Percentiles rank a stretch among this genome's conserved stretches.
Evolutionary conservation across 2,888 invertebrate species (phyloP).

Genomic region (Ferrisia virgata): DNA sequence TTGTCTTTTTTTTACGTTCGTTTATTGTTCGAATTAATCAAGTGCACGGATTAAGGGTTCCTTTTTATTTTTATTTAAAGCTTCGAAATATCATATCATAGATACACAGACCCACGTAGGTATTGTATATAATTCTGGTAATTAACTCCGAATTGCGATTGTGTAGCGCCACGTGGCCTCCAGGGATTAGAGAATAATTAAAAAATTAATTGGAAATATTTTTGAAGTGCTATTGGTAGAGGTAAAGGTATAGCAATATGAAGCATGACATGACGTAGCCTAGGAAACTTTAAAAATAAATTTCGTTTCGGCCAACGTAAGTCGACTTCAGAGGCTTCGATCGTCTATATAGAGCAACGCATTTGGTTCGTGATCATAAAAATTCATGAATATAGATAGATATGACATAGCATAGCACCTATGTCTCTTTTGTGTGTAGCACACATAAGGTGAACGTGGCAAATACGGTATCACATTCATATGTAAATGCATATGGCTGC

Average conservation of each 20-base stretch:
- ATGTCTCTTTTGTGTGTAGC: too few species aligned
- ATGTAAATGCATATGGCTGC: not conserved
- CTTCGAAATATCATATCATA: not conserved
- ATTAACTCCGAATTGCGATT: not conserved
- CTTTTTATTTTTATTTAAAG: not conserved
- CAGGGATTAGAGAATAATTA: not conserved
- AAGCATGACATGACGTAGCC: not conserved
- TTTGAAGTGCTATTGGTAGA: not conserved
- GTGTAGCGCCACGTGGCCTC: not conserved
- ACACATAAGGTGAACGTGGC: not conserved
- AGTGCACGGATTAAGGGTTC: not conserved
- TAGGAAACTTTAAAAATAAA: not conserved
- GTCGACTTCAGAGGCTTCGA: too few species aligned
- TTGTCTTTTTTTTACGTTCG: not conserved
- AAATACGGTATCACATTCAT: not conserved
- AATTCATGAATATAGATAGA: constrained; percentile 3
- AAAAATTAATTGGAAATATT: not conserved
- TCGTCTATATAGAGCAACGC: too few species aligned
- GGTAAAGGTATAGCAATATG: not conserved
- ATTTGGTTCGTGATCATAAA: constrained; percentile 3
- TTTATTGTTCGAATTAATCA: not conserved
- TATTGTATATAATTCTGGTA: not conserved
- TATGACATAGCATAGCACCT: not conserved
- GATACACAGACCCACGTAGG: not conserved
- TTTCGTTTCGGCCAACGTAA: not conserved